phyloP scores from a whole-genome alignment of 2,888 invertebrate species.

The Melanargia galathea region DNA sequence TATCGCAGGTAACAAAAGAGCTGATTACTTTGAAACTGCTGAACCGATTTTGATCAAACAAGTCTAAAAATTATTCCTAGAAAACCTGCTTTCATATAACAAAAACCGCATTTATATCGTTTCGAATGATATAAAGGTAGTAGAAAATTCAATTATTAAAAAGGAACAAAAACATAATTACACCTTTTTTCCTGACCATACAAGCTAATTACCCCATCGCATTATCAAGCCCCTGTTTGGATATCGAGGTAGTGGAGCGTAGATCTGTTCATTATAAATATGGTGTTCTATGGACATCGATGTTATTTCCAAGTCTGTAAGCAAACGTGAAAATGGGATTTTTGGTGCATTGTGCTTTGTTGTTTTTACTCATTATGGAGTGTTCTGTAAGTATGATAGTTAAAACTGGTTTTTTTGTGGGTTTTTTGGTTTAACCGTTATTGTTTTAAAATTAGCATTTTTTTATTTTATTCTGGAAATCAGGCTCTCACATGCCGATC shows the following conservation, averaged over 20 bases:
- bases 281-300: background rate
- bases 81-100: no score
- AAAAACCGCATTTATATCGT: no score
- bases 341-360: constrained; percentile 42
- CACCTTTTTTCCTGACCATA: constrained; percentile 15
- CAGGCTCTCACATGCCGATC: constrained; percentile 83
- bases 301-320: constrained; percentile 7
- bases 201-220: constrained; percentile 16
- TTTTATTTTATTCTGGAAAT: constrained; percentile 15
- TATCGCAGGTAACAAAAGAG: no score
- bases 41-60: no score
- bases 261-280: constrained; percentile 25
- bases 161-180: background rate
- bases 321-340: constrained; percentile 25
- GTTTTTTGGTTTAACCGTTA: background rate
- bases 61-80: no score
- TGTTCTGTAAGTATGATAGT: constrained; percentile 54
- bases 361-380: constrained; percentile 51
- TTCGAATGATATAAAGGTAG: background rate
- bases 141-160: background rate
- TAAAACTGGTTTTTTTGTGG: background rate
- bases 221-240: constrained; percentile 14
- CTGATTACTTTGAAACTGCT: no score
- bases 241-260: constrained; percentile 27
- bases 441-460: constrained; percentile 1